Conservation (phyloP, 2,888 invertebrate species). For the Melieria picta region DNA sequence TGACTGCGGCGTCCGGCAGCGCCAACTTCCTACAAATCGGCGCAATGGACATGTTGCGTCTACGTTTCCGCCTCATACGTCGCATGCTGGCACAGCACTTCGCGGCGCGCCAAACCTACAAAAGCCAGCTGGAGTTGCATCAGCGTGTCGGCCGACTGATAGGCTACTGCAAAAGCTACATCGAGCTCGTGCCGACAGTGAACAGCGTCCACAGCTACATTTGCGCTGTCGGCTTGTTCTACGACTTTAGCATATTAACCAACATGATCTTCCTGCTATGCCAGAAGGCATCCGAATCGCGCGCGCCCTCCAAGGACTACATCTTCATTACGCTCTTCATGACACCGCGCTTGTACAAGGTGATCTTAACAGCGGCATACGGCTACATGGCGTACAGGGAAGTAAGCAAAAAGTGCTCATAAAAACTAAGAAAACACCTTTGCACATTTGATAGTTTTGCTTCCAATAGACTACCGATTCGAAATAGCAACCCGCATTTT, state of each 20-base stretch:
- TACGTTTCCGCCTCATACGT: conserved; percentile 55
- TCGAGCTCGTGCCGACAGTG: conserved; percentile 47
- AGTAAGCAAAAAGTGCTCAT: conserved; percentile 43
- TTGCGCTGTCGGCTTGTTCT: conserved; percentile 49
- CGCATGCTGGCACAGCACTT: conserved; percentile 45
- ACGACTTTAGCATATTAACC: conserved; percentile 58
- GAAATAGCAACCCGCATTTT: not conserved
- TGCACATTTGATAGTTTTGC: too few relatives aligned
- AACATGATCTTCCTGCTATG: conserved; percentile 56
- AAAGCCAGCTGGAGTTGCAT: conserved; percentile 10
- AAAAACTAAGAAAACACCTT: not conserved
- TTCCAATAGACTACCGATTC: too few relatives aligned
- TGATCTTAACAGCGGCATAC: conserved; percentile 51
- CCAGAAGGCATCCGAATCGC: conserved; percentile 49
- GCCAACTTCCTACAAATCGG: conserved; percentile 51
- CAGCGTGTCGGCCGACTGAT: conserved; percentile 34
- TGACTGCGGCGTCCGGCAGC: conserved; percentile 49
- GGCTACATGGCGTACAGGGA: conserved; percentile 53
- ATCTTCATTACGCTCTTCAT: conserved; percentile 50
- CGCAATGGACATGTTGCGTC: conserved; percentile 56
- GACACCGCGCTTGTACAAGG: conserved; percentile 51
- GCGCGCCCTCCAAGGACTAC: conserved; percentile 46
- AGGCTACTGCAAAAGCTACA: conserved; percentile 45
- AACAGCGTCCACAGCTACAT: conserved; percentile 51
- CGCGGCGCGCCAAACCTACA: not conserved